phyloP scores from a whole-genome alignment of 2,113 vertebrate genomes.

The Benitochromis conjunctus region DNA sequence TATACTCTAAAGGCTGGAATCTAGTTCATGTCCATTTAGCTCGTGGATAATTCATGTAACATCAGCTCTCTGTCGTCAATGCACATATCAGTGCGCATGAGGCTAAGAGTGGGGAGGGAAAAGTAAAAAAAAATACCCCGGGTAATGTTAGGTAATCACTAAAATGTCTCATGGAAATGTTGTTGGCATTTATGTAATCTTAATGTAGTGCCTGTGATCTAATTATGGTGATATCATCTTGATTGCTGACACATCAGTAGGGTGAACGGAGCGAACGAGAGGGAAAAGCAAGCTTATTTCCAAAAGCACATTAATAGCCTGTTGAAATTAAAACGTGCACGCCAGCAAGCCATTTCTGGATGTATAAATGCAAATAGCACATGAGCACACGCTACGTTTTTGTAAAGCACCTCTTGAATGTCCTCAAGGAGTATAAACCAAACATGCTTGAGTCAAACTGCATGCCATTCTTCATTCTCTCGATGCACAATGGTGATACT shows the following conservation, averaged over 20 bases:
- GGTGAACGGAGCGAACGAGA: background rate
- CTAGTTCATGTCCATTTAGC: constrained; percentile 51
- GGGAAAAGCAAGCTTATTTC: background rate
- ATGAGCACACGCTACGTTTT: background rate
- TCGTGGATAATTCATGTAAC: constrained; percentile 65
- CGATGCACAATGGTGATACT: constrained; percentile 8
- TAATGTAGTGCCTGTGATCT: constrained; percentile 60
- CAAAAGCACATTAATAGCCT: constrained; percentile 58
- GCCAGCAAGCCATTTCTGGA: constrained; percentile 14
- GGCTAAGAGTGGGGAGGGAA: background rate
- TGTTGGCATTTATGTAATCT: constrained; percentile 60
- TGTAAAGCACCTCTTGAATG: constrained; percentile 4
- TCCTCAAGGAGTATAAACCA: constrained; percentile 19
- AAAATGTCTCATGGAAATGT: constrained; percentile 60
- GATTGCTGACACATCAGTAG: constrained; percentile 65
- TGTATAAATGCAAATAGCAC: constrained; percentile 8
- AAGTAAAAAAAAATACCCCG: background rate
- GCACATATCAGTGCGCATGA: background rate
- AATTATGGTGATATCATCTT: constrained; percentile 73
- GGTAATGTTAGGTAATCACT: constrained; percentile 45
- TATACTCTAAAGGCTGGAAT: constrained; percentile 43
- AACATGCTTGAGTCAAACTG: constrained; percentile 16
- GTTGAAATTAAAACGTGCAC: constrained; percentile 50
- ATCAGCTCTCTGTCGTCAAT: constrained; percentile 18
- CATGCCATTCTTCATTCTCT: constrained; percentile 17